A percentile compares a stretch with the other conserved stretches of the same genome.
These are phyloP conservation scores for Brachionus manjavacas DNA, from an alignment of 1,140 invertebrate genomes.

Conservation along the genomic window DNA sequence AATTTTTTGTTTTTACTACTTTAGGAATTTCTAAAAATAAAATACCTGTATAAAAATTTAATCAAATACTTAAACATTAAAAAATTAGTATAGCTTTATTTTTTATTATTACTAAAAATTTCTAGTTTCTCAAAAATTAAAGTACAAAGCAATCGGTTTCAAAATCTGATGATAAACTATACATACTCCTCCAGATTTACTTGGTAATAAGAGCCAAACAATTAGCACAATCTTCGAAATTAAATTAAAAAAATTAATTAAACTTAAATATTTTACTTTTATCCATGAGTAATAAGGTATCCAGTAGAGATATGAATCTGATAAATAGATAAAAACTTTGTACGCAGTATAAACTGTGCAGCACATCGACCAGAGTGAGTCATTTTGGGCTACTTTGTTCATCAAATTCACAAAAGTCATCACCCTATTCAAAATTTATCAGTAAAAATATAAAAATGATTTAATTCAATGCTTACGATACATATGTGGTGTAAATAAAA, in stretches of 20 bases:
- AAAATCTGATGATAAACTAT: conserved; percentile 77
- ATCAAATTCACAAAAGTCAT: background rate
- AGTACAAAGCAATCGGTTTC: conserved; percentile 61
- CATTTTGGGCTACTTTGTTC: background rate
- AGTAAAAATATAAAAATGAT: background rate
- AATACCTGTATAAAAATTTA: background rate
- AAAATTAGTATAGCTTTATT: background rate
- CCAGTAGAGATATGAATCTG: background rate
- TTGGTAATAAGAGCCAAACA: conserved; percentile 85
- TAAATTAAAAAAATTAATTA: conserved; percentile 87
- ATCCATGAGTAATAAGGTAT: conserved; percentile 65
- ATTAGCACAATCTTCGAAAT: conserved; percentile 83
- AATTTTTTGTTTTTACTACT: background rate
- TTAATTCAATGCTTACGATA: background rate
- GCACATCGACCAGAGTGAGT: background rate
- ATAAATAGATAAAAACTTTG: background rate
- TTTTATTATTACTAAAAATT: background rate
- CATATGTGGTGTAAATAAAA: background rate
- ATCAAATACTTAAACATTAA: background rate
- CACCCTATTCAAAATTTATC: background rate
- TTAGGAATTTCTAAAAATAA: background rate
- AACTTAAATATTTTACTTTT: conserved; percentile 66
- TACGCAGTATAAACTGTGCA: background rate
- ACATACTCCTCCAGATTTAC: conserved; percentile 80
- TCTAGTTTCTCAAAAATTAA: background rate